Percentiles rank a stretch among this genome's conserved stretches.
phyloP scores from a whole-genome alignment of 1,140 invertebrate species.

The Zaprionus ghesquierei region DNA sequence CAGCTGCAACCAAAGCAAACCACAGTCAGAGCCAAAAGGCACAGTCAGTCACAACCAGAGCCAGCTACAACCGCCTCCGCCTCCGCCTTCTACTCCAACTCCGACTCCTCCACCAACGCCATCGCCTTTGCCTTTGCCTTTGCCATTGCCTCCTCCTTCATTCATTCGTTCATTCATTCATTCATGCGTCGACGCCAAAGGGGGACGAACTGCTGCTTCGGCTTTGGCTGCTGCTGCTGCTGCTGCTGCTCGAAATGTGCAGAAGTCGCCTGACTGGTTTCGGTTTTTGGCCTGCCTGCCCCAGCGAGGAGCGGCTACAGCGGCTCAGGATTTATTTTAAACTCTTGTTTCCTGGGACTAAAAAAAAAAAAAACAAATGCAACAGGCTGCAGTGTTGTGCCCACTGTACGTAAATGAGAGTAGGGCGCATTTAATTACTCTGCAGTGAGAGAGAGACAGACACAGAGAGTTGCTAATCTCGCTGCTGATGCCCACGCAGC shows the following conservation, averaged over 20 bases:
- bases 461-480: conserved; percentile 17
- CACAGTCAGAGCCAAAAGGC: neutral
- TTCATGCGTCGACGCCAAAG: conserved; percentile 43
- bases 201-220: neutral
- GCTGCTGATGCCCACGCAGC: conserved; percentile 47
- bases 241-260: conserved; percentile 74
- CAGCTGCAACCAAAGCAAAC: neutral
- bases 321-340: conserved; percentile 28
- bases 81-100: neutral
- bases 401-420: conserved; percentile 33
- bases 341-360: conserved; percentile 22
- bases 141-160: conserved; percentile 27
- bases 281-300: conserved; percentile 39
- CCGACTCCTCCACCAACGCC: neutral
- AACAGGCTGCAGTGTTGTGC: conserved; percentile 1
- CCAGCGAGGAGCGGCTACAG: neutral
- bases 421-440: conserved; percentile 18
- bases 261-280: conserved; percentile 77
- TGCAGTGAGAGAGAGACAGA: neutral
- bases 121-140: conserved; percentile 9
- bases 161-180: conserved; percentile 78
- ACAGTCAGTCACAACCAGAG: too few relatives aligned
- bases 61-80: conserved; percentile 9
- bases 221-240: neutral
- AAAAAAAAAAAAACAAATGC: conserved; percentile 2